These are phyloP conservation scores for Hystrix brachyura DNA, from an alignment of 2,113 vertebrate genomes.

Conservation along the genomic window DNA sequence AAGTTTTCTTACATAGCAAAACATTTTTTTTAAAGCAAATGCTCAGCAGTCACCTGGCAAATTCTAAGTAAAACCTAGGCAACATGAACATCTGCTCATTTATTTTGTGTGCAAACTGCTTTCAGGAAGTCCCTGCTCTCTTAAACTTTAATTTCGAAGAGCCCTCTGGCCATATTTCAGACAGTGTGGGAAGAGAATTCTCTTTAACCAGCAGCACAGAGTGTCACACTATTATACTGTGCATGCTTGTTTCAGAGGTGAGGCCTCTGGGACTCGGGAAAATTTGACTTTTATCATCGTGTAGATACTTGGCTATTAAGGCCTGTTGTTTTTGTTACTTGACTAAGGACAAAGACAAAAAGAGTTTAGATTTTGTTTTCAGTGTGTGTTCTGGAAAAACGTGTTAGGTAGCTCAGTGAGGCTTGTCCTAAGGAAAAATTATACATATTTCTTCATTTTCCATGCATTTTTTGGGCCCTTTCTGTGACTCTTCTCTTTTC, in stretches of 20 bases:
- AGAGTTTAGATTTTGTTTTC: neutral
- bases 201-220: neutral
- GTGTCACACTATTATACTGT: neutral
- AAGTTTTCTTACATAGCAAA: neutral
- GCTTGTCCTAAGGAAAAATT: neutral
- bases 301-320: neutral
- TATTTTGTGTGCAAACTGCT: conserved; percentile 40
- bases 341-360: neutral
- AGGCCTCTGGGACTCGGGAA: neutral
- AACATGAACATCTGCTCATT: neutral
- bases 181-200: neutral
- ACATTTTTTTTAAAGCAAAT: neutral
- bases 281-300: neutral
- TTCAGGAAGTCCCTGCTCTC: neutral
- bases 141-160: conserved; percentile 25
- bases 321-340: neutral
- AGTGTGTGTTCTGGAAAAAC: neutral
- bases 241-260: neutral
- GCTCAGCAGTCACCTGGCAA: neutral
- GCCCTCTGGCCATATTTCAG: conserved; percentile 7
- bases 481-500: neutral
- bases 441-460: neutral
- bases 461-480: neutral
- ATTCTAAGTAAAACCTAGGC: neutral
- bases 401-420: neutral